Evolutionary conservation across 2,888 invertebrate species (phyloP), one percentile per base, ranked within the genome.

Genomic region (Idaea dimidiata): DNA sequence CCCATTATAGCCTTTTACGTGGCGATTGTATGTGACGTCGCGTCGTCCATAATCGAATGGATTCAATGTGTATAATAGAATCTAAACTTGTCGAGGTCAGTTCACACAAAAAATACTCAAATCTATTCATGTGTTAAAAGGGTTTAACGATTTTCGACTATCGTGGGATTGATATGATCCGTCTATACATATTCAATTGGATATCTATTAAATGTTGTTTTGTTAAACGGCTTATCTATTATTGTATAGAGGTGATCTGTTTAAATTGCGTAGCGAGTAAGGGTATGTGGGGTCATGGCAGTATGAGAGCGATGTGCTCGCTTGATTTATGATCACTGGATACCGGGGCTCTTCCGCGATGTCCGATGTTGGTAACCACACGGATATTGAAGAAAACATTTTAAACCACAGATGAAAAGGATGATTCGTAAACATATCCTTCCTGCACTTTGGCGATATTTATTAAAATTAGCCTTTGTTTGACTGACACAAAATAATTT

Each of bases 291-390:
- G 84, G 87, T 86, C 87, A 84, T 82, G 83, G 76, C 81, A 78
- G 79, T 74, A 71, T 79, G 79, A 78, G 82, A 86, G 88, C 86
- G 83, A 83, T 84, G 81, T 77, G 82, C 83, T 70, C 80, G 81
- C 79, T 83, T 89, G 89, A 90, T 90, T 90, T 91, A 90, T 88
- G 83, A 79, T 76, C 75, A 74, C 81, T 82, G 81, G 88, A 88
- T 87, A 88, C 80, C 80, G 80, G 81, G 88, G 87, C 86, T 84
- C 88, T 89, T 91, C 89, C 90, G 89, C 80, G 82, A 87, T 87
- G 83, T 86, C 84, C 81, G 82, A 79, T 89, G 84, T 84, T 86
- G 81, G 80, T 76, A 77, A 84, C 86, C 86, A 81, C 86, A 82
- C 78, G 75, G 80, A 81, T 80, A 59, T 64, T 64, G 60, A 57